Conservation (phyloP, 2,113 vertebrate species). For the Nesoenas mayeri region DNA sequence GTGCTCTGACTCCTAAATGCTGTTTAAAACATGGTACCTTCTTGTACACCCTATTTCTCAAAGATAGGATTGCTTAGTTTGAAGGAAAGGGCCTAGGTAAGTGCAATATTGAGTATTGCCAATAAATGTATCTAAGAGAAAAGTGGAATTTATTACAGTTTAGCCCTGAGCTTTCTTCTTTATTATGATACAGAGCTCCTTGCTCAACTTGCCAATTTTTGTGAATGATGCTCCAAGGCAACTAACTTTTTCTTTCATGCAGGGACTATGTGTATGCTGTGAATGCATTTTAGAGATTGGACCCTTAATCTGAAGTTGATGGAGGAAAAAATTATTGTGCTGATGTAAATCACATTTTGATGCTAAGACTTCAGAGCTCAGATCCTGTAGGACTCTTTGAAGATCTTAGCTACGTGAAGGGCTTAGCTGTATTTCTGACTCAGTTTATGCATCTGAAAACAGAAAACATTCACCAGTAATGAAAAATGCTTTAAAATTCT, state of each 20-base stretch:
- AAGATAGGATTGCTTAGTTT: background rate
- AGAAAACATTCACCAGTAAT: background rate
- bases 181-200: accelerated
- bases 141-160: background rate
- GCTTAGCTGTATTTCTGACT: background rate
- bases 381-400: background rate
- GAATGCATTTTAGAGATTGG: background rate
- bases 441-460: background rate
- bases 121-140: background rate
- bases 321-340: background rate
- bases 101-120: background rate
- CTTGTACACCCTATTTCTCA: background rate
- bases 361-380: background rate
- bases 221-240: background rate
- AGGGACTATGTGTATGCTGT: background rate
- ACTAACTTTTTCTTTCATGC: background rate
- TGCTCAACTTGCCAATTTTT: background rate
- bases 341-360: background rate
- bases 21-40: background rate
- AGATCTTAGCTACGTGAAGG: background rate
- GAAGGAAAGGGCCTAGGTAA: background rate
- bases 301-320: background rate
- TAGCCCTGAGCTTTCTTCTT: background rate
- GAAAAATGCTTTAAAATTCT: background rate
- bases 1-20: background rate